Evolutionary conservation across 2,113 vertebrate genomes (phyloP).

Genomic region (Chamaetylas fuelleborni): DNA sequence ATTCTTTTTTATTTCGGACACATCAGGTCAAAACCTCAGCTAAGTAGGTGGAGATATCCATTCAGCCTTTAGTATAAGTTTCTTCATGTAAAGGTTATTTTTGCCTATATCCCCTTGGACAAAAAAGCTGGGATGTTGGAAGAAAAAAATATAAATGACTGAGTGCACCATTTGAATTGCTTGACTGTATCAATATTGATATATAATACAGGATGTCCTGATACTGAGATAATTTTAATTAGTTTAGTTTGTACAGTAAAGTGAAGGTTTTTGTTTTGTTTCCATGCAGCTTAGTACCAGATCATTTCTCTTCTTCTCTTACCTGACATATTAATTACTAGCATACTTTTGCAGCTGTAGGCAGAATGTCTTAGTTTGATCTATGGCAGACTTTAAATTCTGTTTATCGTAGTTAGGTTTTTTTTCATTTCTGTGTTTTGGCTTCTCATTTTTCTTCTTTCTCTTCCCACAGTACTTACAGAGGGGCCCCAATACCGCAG

Average conservation of each 20-base stretch:
- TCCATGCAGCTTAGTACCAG: neutral
- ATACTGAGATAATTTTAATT: neutral
- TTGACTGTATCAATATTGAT: neutral
- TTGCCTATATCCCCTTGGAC: neutral
- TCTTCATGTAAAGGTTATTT: neutral
- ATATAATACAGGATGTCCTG: neutral
- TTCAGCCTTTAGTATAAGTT: neutral
- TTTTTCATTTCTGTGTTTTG: neutral
- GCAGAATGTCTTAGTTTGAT: neutral
- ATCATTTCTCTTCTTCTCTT: neutral
- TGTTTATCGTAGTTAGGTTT: neutral
- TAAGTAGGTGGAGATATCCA: neutral
- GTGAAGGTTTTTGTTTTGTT: neutral
- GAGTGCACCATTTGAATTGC: neutral
- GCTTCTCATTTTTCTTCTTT: neutral
- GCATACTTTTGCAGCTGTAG: neutral
- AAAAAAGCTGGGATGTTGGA: neutral
- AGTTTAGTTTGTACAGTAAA: neutral
- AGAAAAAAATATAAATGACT: neutral
- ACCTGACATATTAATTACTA: neutral
- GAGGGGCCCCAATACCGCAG: neutral
- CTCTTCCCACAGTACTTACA: neutral
- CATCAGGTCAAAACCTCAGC: neutral
- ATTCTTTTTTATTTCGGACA: neutral
- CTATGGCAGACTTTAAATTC: neutral